A percentile compares a stretch with the other conserved stretches of the same genome.
These are phyloP conservation scores for Cromileptes altivelis DNA, from an alignment of 2,113 vertebrate species.

Conservation along the genomic window DNA sequence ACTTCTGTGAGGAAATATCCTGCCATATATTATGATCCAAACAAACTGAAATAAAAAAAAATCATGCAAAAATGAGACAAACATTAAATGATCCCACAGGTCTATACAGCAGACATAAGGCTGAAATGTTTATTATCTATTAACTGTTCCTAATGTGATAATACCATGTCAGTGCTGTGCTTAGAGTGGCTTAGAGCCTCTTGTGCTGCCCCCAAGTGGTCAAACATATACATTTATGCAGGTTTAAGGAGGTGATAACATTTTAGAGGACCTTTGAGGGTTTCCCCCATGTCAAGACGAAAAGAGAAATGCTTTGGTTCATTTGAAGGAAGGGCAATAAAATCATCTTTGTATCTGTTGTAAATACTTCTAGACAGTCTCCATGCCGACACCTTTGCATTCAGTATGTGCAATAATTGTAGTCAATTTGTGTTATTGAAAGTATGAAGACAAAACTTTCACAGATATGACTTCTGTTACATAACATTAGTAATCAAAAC, in stretches of 20 bases:
- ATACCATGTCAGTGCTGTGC: neutral
- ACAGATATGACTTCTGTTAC: too few species aligned
- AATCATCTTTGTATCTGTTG: neutral
- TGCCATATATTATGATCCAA: too few species aligned
- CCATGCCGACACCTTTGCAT: too few species aligned
- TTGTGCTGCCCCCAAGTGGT: neutral
- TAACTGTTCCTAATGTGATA: neutral
- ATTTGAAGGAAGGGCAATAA: neutral
- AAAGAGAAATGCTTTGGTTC: neutral
- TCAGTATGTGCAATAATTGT: too few species aligned
- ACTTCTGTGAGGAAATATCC: neutral
- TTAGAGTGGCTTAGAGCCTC: neutral
- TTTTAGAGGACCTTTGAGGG: neutral
- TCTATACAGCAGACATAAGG: neutral
- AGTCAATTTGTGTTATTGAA: too few species aligned
- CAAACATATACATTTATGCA: too few species aligned
- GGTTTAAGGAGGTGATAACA: neutral
- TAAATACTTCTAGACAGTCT: neutral
- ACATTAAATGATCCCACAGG: neutral
- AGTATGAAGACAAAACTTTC: too few species aligned
- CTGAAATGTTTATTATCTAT: neutral
- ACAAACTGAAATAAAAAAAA: neutral
- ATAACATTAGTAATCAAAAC: too few species aligned
- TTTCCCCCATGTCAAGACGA: neutral
- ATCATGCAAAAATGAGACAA: neutral